These are phyloP conservation scores for Ispidina picta DNA, from an alignment of 2,797 vertebrate genomes.

Conservation along the genomic window DNA sequence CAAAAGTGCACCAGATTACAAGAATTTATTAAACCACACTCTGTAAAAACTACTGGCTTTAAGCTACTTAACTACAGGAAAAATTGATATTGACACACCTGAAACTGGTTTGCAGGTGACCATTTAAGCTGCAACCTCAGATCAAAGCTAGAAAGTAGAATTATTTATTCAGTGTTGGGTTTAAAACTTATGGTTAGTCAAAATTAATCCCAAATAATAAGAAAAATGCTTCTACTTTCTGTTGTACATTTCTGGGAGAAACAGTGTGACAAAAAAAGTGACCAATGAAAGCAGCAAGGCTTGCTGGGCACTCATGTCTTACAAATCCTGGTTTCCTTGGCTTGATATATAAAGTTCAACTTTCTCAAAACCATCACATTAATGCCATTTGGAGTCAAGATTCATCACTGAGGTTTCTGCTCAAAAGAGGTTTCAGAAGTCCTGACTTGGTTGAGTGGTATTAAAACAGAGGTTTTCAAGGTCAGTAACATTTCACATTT, in stretches of 20 bases:
- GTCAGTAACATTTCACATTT: background rate
- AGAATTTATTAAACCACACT: background rate
- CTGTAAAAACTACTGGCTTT: background rate
- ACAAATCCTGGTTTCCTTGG: background rate
- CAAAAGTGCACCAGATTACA: background rate
- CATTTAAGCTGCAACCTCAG: background rate
- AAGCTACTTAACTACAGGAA: background rate
- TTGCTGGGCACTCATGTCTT: background rate
- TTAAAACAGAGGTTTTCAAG: background rate
- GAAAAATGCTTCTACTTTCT: background rate
- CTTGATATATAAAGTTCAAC: background rate
- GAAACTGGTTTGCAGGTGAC: background rate
- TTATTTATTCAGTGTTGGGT: background rate
- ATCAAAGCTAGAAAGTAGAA: background rate
- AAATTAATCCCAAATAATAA: background rate
- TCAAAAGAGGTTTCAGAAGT: background rate
- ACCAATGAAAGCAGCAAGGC: background rate
- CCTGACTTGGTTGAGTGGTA: background rate
- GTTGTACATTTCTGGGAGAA: background rate
- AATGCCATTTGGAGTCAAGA: background rate
- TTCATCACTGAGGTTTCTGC: background rate
- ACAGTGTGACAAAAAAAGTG: background rate
- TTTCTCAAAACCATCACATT: background rate
- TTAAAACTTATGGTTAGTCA: background rate
- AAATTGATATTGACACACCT: background rate